Base-by-base conservation (phyloP, 2,888 invertebrate species). In the Pollenia labialis region DNA sequence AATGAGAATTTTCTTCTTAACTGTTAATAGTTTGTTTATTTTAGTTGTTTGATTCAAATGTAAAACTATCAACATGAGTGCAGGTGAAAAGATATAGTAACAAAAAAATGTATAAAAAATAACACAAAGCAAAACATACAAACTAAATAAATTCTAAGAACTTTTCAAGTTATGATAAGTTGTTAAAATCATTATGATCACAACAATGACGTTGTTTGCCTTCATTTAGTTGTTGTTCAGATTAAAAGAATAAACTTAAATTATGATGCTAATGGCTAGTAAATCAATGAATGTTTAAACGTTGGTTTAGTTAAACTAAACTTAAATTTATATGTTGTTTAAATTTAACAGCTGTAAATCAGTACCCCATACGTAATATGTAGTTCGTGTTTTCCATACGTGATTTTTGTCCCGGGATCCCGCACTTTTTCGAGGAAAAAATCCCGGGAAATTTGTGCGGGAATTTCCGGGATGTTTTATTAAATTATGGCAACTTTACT, bases 41-140 rank as follows among this genome's bases (percentile, higher is more conserved):
- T 68, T 60, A 66, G 60, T 81, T 85, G 75, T 85, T 72, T 85
- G 69, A 64, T 72, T 85, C 64, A 16, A 68, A 75, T 69, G 40
- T 64, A 44, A 58, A 71, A 56, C n/a, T 69, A 23, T 44, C 23
- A 16, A 52, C 18, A 42, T 40, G 42, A 40, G n/a, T 40, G 66
- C 66, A 81, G 58, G 58, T 74, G 64, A 58, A 58, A 50, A 54
- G 56, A 48, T 10, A 3, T 52, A 6, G 6, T 4, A 32, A 32
- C 32, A 32, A 32, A 32, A 32, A 4, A 23, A 11, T n/a, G 4
- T 3, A 54, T 10, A 77, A 56, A 54, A 4, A 14, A 23, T 23
- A 23, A 23, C 23, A 23, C 23, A 23, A 23, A 23, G 23, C 23
- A 74, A 40, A 54, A 50, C 10, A 48, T 10, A 54, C 16, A 48